Percentiles rank a stretch among this genome's conserved stretches.
Conservation (phyloP, 2,113 vertebrate genomes). For the Brachyhypopomus gauderio region DNA sequence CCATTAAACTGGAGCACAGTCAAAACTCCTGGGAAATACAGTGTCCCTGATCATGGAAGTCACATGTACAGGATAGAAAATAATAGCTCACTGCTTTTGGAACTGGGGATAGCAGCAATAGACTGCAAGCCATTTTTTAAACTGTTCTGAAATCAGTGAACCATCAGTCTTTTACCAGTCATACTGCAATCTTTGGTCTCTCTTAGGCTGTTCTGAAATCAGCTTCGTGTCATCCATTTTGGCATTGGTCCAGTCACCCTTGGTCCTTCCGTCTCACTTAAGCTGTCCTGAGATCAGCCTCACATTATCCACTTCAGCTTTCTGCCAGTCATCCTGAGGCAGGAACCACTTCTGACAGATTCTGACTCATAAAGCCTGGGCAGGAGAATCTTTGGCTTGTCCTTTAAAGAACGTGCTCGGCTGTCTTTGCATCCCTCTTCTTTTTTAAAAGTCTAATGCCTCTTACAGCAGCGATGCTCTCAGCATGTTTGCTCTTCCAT, state of each 20-base stretch:
- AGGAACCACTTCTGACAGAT: slow-evolving; percentile 63
- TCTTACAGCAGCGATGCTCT: slow-evolving; percentile 56
- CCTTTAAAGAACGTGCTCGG: slow-evolving; percentile 37
- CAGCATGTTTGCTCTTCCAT: slow-evolving; percentile 51
- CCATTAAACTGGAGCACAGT: slow-evolving; percentile 48
- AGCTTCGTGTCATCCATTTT: slow-evolving; percentile 3
- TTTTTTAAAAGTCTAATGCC: slow-evolving; percentile 64
- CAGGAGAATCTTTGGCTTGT: slow-evolving; percentile 44
- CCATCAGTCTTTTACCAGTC: no score
- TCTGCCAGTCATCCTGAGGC: slow-evolving; percentile 59
- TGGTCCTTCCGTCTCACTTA: slow-evolving; percentile 17
- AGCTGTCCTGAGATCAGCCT: slow-evolving; percentile 51
- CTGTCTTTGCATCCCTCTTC: slow-evolving; percentile 52
- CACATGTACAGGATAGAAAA: slow-evolving; percentile 25
- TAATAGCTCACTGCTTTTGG: slow-evolving; percentile 26
- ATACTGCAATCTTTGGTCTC: background rate
- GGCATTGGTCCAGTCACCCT: slow-evolving; percentile 9
- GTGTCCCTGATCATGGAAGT: background rate
- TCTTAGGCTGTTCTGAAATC: slow-evolving; percentile 26
- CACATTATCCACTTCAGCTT: slow-evolving; percentile 55
- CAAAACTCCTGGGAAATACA: slow-evolving; percentile 30
- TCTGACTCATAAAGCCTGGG: slow-evolving; percentile 51
- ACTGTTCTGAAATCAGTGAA: no score
- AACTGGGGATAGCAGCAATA: slow-evolving; percentile 3
- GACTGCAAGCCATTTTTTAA: slow-evolving; percentile 1